Conservation (phyloP, 2,113 vertebrate species). For the Cryptomyrus ogoouensis region DNA sequence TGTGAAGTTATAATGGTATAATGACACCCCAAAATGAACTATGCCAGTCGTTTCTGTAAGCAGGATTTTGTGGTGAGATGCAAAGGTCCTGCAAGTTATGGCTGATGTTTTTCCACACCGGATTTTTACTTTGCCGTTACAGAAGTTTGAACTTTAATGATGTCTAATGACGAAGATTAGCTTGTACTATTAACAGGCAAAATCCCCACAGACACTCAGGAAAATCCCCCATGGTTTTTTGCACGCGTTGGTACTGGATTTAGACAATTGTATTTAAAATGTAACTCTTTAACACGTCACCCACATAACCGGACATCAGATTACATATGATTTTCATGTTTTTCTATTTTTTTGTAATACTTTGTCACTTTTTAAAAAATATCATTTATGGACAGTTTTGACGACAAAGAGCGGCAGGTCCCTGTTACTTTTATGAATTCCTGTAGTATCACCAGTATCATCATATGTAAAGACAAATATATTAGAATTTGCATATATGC, state of each 20-base stretch:
- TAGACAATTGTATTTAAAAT: not conserved
- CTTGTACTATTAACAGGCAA: not conserved
- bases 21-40: not conserved
- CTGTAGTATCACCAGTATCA: not conserved
- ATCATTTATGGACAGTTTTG: not conserved
- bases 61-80: not conserved
- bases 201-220: not conserved
- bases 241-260: not conserved
- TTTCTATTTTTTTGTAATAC: not conserved
- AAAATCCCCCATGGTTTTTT: not conserved
- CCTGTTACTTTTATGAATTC: not conserved
- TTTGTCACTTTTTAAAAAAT: not conserved
- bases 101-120: not conserved
- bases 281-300: not conserved
- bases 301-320: not conserved
- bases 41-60: not conserved
- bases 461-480: not conserved
- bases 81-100: not conserved
- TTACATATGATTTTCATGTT: not conserved
- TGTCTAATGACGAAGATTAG: not conserved
- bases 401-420: not conserved
- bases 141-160: not conserved
- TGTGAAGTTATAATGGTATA: not conserved
- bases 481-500: not conserved
- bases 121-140: not conserved